A percentile compares a stretch with the other conserved stretches of the same genome.
phyloP scores from a whole-genome alignment of 2,797 vertebrate genomes.

The Molossus alvarezi region DNA sequence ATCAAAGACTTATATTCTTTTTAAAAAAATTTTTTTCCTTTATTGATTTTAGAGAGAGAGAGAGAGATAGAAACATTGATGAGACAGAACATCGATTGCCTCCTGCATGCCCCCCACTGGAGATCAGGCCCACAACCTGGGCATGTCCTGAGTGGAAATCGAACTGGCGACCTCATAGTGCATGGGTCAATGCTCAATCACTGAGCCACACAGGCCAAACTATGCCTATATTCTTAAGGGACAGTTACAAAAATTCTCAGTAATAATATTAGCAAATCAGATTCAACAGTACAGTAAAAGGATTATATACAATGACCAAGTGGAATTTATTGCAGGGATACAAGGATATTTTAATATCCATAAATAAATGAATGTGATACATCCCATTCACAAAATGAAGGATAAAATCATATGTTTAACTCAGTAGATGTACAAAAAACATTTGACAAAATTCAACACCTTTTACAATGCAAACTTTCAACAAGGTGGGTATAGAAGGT shows the following conservation, averaged over 20 bases:
- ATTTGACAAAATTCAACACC: background rate
- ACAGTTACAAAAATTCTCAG: background rate
- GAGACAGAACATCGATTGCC: too few relatives aligned
- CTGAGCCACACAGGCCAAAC: too few relatives aligned
- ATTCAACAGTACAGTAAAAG: background rate
- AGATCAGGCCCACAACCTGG: too few relatives aligned
- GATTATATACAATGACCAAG: background rate
- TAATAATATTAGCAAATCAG: background rate
- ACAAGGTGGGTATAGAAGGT: background rate
- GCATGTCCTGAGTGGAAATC: too few relatives aligned
- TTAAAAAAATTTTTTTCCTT: too few relatives aligned
- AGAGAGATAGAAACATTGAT: too few relatives aligned
- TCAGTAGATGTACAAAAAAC: background rate
- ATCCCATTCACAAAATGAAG: background rate
- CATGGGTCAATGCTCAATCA: too few relatives aligned
- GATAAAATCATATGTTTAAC: background rate
- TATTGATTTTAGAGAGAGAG: too few relatives aligned
- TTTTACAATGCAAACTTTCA: background rate
- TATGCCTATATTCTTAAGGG: too few relatives aligned
- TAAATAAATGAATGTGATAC: background rate
- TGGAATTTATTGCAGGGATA: background rate
- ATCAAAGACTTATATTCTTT: background rate
- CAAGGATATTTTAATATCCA: background rate
- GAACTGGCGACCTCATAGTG: too few relatives aligned
- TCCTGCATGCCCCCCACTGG: too few relatives aligned